Percentiles rank a stretch among this genome's conserved stretches.
Evolutionary conservation across 2,888 invertebrate species (phyloP).

Genomic region (Aspidapion aeneum): DNA sequence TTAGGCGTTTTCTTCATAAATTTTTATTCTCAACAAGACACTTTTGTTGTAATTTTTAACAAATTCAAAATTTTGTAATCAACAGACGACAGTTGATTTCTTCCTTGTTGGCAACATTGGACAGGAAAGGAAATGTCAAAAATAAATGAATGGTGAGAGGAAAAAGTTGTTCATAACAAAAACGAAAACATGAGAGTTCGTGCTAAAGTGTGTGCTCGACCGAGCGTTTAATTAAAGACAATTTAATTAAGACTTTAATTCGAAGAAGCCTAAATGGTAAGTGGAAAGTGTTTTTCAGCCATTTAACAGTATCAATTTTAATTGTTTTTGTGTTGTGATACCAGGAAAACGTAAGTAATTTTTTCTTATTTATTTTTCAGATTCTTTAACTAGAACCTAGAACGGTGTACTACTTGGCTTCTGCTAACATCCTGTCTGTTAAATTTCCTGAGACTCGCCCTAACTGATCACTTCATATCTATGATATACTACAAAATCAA

Average conservation of each 20-base stretch:
- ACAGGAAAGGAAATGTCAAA: conserved; percentile 25
- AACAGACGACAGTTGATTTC: too few species aligned
- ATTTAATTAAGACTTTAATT: neutral
- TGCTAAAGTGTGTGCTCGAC: conserved; percentile 5
- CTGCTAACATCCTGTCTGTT: neutral
- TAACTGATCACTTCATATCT: too few species aligned
- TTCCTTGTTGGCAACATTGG: too few species aligned
- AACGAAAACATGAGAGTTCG: conserved; percentile 9
- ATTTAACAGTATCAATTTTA: conserved; percentile 5
- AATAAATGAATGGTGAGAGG: conserved; percentile 11
- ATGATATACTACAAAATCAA: too few species aligned
- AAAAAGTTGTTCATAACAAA: conserved; percentile 10
- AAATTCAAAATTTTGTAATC: too few species aligned
- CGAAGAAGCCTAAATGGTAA: conserved; percentile 17
- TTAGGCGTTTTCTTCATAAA: too few species aligned
- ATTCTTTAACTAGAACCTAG: conserved; percentile 10
- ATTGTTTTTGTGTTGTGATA: neutral
- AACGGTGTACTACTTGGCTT: conserved; percentile 15
- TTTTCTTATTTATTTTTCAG: conserved; percentile 19
- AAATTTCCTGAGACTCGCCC: neutral
- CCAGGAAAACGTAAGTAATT: conserved; percentile 17
- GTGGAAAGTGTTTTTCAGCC: conserved; percentile 11
- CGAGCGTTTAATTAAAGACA: conserved; percentile 15
- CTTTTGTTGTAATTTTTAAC: too few species aligned
- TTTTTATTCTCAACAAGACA: too few species aligned